These are phyloP conservation scores for Sibirionetta formosa DNA, from an alignment of 2,797 vertebrate species.

Conservation along the genomic window DNA sequence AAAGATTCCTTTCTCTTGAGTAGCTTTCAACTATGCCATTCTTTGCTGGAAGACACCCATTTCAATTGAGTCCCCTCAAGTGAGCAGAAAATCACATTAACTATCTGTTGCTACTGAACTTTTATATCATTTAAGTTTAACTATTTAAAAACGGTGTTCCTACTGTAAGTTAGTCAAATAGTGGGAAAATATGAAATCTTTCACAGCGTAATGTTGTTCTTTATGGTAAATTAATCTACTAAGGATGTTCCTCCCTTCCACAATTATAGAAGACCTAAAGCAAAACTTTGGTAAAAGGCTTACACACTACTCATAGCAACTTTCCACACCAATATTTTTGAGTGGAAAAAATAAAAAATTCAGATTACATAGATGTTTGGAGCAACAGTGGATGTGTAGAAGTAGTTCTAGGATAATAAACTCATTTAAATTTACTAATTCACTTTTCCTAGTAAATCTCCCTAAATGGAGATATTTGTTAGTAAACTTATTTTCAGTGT, in stretches of 20 bases:
- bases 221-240: background rate
- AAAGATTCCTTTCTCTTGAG: background rate
- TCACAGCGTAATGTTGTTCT: background rate
- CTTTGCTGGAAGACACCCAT: background rate
- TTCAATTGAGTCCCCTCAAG: background rate
- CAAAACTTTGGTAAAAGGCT: background rate
- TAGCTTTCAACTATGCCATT: background rate
- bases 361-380: background rate
- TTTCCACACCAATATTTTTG: background rate
- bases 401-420: background rate
- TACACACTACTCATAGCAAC: background rate
- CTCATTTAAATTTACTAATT: background rate
- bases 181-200: slow-evolving; percentile 5
- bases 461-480: background rate
- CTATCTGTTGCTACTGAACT: background rate
- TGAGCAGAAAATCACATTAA: slow-evolving; percentile 27
- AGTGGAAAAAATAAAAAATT: background rate
- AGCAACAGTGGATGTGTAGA: background rate
- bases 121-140: background rate
- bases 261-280: background rate
- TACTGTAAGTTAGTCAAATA: background rate
- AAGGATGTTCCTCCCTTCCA: background rate
- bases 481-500: background rate
- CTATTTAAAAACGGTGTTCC: background rate
- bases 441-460: background rate